Evolutionary conservation across 1,140 invertebrate genomes (phyloP).

Genomic region (Microplitis demolitor): DNA sequence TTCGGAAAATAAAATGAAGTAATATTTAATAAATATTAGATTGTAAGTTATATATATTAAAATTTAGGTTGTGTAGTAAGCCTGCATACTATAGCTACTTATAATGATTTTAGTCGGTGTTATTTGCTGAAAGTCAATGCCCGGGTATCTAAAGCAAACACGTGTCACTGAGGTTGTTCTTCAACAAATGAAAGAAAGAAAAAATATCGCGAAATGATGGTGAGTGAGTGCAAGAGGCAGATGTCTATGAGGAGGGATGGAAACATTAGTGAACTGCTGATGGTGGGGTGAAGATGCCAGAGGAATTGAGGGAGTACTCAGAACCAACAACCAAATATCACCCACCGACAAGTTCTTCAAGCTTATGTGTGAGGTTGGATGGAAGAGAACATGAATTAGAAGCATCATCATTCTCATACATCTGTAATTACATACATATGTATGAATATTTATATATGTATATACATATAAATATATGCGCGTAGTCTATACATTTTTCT

Average conservation of each 20-base stretch:
- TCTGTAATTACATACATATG: not conserved
- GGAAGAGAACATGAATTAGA: not conserved
- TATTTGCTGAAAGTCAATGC: slow-evolving; percentile 54
- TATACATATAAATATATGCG: not conserved
- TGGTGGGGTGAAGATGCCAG: not conserved
- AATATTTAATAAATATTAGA: too few species aligned
- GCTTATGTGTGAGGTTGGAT: not conserved
- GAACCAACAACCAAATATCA: not conserved
- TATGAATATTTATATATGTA: not conserved
- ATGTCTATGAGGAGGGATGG: slow-evolving; percentile 16
- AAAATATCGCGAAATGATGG: slow-evolving; percentile 9
- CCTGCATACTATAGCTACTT: not conserved
- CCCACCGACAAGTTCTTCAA: not conserved
- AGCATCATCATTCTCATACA: not conserved
- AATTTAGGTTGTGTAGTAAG: not conserved
- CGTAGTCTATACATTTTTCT: not conserved
- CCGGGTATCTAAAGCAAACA: slow-evolving; percentile 60
- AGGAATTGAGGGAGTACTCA: slow-evolving; percentile 11
- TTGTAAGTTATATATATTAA: not conserved
- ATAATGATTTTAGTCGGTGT: slow-evolving; percentile 22
- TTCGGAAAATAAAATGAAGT: too few species aligned
- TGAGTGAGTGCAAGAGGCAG: slow-evolving; percentile 8
- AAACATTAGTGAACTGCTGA: slow-evolving; percentile 20
- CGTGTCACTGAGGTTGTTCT: slow-evolving; percentile 41
- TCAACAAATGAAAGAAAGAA: slow-evolving; percentile 32